phyloP scores from a whole-genome alignment of 2,797 vertebrate genomes.

The Psittacula derbiana region DNA sequence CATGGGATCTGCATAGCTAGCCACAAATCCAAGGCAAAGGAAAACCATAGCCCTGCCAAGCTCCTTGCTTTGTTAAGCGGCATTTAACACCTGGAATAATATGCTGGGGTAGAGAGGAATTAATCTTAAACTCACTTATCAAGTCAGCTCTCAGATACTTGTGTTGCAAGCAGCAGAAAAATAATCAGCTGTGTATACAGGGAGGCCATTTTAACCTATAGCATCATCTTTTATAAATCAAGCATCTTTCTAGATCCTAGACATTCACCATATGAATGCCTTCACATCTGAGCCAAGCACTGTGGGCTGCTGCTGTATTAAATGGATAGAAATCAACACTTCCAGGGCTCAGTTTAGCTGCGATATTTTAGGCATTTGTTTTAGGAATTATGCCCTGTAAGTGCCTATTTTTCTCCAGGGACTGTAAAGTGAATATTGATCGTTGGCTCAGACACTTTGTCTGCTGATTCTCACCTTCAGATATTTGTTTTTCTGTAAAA shows the following conservation, averaged over 20 bases:
- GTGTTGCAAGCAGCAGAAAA: not conserved
- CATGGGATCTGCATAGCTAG: not conserved
- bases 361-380: conserved; percentile 24
- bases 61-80: not conserved
- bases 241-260: not conserved
- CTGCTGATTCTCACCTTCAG: not conserved
- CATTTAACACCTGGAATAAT: not conserved
- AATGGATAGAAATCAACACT: not conserved
- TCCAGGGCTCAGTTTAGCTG: not conserved
- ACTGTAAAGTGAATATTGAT: conserved; percentile 23
- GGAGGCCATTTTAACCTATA: not conserved
- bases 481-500: not conserved
- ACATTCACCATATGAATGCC: not conserved
- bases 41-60: not conserved
- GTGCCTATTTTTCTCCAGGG: not conserved
- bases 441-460: not conserved
- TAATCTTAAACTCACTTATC: not conserved
- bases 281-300: not conserved
- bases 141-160: not conserved
- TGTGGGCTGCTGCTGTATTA: not conserved
- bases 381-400: conserved; percentile 6
- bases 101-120: not conserved
- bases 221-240: not conserved
- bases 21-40: not conserved
- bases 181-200: not conserved